Conservation (phyloP, 2,113 vertebrate genomes). For the Engraulis encrasicolus region DNA sequence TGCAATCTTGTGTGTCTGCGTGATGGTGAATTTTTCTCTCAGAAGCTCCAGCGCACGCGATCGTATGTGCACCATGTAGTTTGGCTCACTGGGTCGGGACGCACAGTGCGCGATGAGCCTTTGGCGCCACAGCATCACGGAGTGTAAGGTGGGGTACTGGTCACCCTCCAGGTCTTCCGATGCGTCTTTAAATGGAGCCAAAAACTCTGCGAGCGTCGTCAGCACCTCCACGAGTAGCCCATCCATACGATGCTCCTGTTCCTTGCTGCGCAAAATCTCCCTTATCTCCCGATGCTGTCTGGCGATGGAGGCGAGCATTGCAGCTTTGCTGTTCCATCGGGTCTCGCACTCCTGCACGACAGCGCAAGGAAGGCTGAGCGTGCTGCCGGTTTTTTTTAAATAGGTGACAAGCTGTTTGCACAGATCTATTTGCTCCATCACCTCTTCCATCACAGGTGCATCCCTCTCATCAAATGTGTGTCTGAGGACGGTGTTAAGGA, state of each 20-base stretch:
- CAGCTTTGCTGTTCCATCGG: neutral
- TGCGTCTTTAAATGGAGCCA: neutral
- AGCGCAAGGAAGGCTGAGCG: too few species aligned
- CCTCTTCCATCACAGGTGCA: neutral
- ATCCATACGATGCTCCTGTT: neutral
- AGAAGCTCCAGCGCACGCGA: neutral
- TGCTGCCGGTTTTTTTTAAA: neutral
- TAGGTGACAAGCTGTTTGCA: neutral
- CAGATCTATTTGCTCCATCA: neutral
- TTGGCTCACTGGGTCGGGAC: neutral
- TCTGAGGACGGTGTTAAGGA: too few species aligned
- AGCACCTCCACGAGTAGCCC: neutral
- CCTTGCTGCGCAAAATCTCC: neutral
- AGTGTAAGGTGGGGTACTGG: neutral
- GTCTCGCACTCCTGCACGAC: conserved; percentile 1
- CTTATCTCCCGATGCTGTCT: neutral
- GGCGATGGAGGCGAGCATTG: neutral
- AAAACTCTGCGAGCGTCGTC: neutral
- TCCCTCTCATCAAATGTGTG: neutral
- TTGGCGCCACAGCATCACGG: neutral
- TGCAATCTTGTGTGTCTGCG: neutral
- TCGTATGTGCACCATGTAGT: neutral
- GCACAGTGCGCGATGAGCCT: neutral
- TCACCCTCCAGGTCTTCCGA: neutral
- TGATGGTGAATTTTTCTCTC: neutral